A percentile compares a stretch with the other conserved stretches of the same genome.
Evolutionary conservation across 1,140 invertebrate species (phyloP).

Genomic region (Drosophila tani): DNA sequence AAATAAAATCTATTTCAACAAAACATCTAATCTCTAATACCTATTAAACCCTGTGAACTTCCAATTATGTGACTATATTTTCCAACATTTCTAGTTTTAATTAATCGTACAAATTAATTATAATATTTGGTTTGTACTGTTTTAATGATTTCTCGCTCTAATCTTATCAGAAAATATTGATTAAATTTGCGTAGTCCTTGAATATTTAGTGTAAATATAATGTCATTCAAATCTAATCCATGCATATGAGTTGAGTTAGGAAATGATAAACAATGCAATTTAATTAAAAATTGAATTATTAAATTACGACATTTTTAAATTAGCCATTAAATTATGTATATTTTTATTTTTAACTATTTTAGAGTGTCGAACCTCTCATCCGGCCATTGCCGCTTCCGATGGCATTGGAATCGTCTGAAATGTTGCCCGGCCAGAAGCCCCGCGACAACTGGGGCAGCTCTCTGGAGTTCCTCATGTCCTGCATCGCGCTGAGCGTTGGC

Average conservation of each 20-base stretch:
- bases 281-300: not conserved
- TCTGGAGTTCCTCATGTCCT: constrained; percentile 95
- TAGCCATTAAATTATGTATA: not conserved
- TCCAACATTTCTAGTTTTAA: not conserved
- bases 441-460: constrained; percentile 93
- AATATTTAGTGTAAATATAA: not conserved
- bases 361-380: constrained; percentile 34
- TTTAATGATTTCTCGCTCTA: not conserved
- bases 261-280: not conserved
- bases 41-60: no score
- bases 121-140: not conserved
- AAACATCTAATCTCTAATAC: not conserved
- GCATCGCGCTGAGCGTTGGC: constrained; percentile 95
- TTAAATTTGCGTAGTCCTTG: not conserved
- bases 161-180: not conserved
- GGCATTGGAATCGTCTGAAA: constrained; percentile 31
- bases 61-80: not conserved
- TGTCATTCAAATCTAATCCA: not conserved
- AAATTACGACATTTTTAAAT: no score
- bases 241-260: not conserved
- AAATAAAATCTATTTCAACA: not conserved
- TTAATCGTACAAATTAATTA: not conserved
- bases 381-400: constrained; percentile 15
- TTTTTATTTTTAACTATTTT: not conserved
- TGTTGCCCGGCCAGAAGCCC: constrained; percentile 25